These are phyloP conservation scores for Eumacrocentrus americanus DNA, from an alignment of 2,888 invertebrate genomes.

Conservation along the genomic window DNA sequence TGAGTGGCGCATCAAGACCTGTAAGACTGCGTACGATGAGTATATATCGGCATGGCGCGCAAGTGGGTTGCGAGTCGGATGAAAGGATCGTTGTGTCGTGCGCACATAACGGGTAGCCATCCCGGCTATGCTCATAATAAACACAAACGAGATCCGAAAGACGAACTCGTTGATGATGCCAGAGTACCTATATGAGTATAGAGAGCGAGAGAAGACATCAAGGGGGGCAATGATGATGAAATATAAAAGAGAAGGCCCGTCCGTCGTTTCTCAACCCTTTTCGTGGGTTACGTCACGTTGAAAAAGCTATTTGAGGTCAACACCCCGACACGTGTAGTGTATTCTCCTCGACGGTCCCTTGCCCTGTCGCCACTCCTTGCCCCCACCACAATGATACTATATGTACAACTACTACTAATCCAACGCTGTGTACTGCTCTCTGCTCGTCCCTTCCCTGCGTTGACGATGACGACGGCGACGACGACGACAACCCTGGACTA, in stretches of 20 bases:
- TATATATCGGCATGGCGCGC: slow-evolving; percentile 32
- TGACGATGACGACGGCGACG: background rate
- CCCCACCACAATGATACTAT: no score
- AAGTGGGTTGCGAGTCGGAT: slow-evolving; percentile 46
- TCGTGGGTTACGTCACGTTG: slow-evolving; percentile 56
- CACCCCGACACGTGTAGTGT: slow-evolving; percentile 66
- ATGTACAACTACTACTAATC: slow-evolving; percentile 2
- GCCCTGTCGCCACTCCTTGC: slow-evolving; percentile 29
- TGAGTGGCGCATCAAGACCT: slow-evolving; percentile 1
- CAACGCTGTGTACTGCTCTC: slow-evolving; percentile 29
- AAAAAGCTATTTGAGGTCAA: slow-evolving; percentile 64
- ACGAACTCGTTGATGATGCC: no score
- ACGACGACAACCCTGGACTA: slow-evolving; percentile 19
- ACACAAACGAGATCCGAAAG: slow-evolving; percentile 8
- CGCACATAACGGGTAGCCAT: slow-evolving; percentile 39
- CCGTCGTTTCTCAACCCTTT: slow-evolving; percentile 59
- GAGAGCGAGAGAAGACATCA: background rate
- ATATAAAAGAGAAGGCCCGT: no score
- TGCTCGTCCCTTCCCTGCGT: slow-evolving; percentile 5
- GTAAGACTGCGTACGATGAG: background rate
- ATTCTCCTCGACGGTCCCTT: slow-evolving; percentile 37
- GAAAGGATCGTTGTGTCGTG: slow-evolving; percentile 50
- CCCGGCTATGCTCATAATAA: slow-evolving; percentile 16
- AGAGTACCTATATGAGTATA: no score
- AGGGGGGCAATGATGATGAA: background rate